These are phyloP conservation scores for Lasioglossum baleicum DNA, from an alignment of 1,140 invertebrate species.

Conservation along the genomic window DNA sequence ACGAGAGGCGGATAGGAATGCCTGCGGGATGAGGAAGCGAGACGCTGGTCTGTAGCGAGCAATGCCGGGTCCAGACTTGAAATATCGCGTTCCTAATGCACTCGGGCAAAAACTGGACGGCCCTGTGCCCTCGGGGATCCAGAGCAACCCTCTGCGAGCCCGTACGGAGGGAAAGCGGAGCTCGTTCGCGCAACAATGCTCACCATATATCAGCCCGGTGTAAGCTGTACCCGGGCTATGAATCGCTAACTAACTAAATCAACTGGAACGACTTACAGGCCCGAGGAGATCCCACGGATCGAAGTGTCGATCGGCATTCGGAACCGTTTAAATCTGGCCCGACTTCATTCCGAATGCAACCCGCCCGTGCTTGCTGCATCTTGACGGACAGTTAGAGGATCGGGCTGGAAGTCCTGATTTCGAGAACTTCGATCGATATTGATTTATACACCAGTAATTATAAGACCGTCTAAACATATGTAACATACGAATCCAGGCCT, in stretches of 20 bases:
- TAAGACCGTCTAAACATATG: no score
- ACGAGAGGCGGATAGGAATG: background rate
- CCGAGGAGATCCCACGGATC: background rate
- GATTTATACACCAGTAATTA: no score
- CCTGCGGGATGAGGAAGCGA: background rate
- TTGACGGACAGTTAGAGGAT: no score
- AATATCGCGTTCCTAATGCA: constrained; percentile 6
- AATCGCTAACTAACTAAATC: constrained; percentile 6
- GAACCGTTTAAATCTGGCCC: background rate
- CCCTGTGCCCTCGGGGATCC: background rate
- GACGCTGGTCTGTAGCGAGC: background rate
- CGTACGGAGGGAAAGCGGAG: background rate
- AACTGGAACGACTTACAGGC: background rate
- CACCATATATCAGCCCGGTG: background rate
- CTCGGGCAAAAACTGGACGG: constrained; percentile 1
- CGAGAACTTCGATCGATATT: no score
- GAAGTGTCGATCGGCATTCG: background rate
- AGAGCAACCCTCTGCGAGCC: background rate
- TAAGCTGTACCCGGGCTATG: constrained; percentile 1
- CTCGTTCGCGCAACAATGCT: background rate
- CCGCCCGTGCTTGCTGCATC: background rate
- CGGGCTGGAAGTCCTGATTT: no score
- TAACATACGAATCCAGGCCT: no score
- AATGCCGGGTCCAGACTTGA: background rate
- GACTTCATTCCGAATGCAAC: background rate